Evolutionary conservation across 2,888 invertebrate species (phyloP), one percentile per base, ranked within the genome.

Genomic region (Drosophila tanythrix): DNA sequence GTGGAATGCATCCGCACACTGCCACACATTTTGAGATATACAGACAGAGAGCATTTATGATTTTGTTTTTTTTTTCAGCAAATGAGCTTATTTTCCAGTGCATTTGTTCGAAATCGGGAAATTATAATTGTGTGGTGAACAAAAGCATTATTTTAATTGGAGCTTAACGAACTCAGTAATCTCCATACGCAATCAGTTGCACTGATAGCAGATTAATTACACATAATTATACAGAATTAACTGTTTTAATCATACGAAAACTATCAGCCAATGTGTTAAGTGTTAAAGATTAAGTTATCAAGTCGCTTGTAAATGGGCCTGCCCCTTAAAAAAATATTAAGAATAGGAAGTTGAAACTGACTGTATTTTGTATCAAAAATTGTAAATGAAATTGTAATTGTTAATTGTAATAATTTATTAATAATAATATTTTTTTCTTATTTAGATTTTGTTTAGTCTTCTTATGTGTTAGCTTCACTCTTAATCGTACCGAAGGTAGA

Each of bases 21-120:
- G 25, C 31, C 29, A 21, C 11, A 21, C 21, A 21, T 50, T 48
- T 61, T 3, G 31, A 38, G 64, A n/a, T 31, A 29, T n/a, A 11
- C 51, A 1, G 21, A 18, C 31, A 10, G 0, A 29, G 13, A 38
- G 13, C 7, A 66, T 51, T 72, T 55, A 18, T 18, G 29, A 57
- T 67, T 67, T 66, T 40, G 5, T 21, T 1, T 11, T 13, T 15
- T 58, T 35, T 15, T 40, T 48, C 48, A 50, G 31, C 13, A 21
- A 13, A 35, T 74, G 38, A 50, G 57, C 43, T 55, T 52, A 5
- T n/a, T 3, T 27, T 40, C 40, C 27, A 25, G 38, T 58, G 29
- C n/a, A 25, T n/a, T 11, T 46, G 18, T 27, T 3, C 7, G 2
- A n/a, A 40, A 27, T 13, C 15, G 21, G 11, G 8, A 36, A 43